Evolutionary conservation across 1,140 invertebrate genomes (phyloP).

Genomic region (Helicoverpa armigera): DNA sequence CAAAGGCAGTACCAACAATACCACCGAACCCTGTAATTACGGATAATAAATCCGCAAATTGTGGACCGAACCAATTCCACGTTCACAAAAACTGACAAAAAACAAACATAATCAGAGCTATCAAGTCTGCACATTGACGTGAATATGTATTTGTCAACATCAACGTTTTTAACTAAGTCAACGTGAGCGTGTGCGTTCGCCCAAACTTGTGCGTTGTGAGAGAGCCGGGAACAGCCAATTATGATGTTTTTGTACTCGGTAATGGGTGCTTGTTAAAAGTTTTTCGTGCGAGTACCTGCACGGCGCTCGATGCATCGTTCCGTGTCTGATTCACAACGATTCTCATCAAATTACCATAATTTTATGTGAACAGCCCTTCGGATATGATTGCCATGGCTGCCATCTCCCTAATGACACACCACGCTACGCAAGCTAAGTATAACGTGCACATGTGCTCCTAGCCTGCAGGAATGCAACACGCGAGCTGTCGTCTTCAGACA

Average conservation of each 20-base stretch:
- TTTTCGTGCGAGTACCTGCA: slow-evolving; percentile 30
- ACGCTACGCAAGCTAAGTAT: neutral
- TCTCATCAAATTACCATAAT: slow-evolving; percentile 16
- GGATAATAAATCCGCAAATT: slow-evolving; percentile 71
- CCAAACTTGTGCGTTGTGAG: slow-evolving; percentile 43
- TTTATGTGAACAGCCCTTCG: neutral
- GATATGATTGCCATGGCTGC: neutral
- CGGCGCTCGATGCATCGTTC: neutral
- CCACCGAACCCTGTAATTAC: slow-evolving; percentile 71
- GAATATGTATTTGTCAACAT: slow-evolving; percentile 58
- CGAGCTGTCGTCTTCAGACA: slow-evolving; percentile 9
- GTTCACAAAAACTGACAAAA: slow-evolving; percentile 42
- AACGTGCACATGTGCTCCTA: neutral
- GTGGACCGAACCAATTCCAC: slow-evolving; percentile 62
- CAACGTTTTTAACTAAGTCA: slow-evolving; percentile 42
- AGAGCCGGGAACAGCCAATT: slow-evolving; percentile 55
- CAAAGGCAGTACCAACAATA: slow-evolving; percentile 57
- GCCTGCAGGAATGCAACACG: neutral
- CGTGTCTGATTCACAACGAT: neutral
- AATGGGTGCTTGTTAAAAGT: slow-evolving; percentile 57
- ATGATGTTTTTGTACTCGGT: slow-evolving; percentile 52
- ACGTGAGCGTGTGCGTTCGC: slow-evolving; percentile 51
- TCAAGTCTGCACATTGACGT: slow-evolving; percentile 58
- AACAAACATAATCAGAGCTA: slow-evolving; percentile 56
- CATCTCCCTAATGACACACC: neutral